Conservation (phyloP, 2,113 vertebrate species). For the Gadus chalcogrammus region DNA sequence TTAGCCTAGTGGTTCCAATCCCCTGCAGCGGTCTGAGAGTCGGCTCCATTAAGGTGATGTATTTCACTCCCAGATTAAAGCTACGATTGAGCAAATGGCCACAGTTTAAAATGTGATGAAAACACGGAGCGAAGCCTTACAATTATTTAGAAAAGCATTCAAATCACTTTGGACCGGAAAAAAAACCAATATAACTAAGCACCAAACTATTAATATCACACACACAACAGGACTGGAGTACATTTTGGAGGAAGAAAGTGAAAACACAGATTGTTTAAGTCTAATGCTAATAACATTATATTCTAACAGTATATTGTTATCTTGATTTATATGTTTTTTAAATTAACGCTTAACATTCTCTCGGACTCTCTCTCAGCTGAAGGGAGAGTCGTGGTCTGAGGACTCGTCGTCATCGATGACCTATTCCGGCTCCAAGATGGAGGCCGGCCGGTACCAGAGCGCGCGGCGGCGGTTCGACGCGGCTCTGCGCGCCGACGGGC, state of each 20-base stretch:
- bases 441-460: constrained; percentile 44
- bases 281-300: too few relatives aligned
- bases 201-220: not conserved
- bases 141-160: constrained; percentile 34
- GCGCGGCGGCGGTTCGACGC: constrained; percentile 34
- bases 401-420: not conserved
- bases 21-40: not conserved
- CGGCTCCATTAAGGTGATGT: not conserved
- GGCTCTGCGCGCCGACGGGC: constrained; percentile 40
- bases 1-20: too few relatives aligned
- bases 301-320: too few relatives aligned
- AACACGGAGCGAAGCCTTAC: constrained; percentile 4
- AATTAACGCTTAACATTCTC: too few relatives aligned
- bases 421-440: constrained; percentile 38
- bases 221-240: constrained; percentile 1
- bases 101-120: constrained; percentile 19
- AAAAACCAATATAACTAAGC: not conserved
- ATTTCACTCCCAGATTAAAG: constrained; percentile 24
- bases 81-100: not conserved
- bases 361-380: constrained; percentile 20
- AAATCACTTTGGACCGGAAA: not conserved
- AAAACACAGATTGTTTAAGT: too few relatives aligned
- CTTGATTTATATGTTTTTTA: too few relatives aligned
- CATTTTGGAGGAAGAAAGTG: too few relatives aligned
- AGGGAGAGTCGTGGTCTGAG: not conserved